These are phyloP conservation scores for Scaptomyza montana DNA, from an alignment of 1,140 invertebrate species.

Conservation along the genomic window DNA sequence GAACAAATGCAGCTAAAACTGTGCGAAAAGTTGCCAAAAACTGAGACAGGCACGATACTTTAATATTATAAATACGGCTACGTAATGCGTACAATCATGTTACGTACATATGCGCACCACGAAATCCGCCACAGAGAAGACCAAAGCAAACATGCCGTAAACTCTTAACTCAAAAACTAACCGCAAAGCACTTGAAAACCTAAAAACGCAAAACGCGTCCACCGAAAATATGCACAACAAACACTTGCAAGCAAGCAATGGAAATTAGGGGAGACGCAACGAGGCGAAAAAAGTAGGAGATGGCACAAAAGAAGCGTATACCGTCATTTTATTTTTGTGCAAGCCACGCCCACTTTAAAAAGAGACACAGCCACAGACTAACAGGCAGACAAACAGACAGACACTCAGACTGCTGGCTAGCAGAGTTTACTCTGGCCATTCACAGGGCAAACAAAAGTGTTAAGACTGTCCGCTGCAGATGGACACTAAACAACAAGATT, in stretches of 20 bases:
- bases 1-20: constrained; percentile 41
- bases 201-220: constrained; percentile 47
- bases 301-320: constrained; percentile 26
- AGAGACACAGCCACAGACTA: constrained; percentile 6
- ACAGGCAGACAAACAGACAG: background rate
- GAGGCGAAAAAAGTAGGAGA: background rate
- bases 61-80: constrained; percentile 67
- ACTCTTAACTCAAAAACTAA: constrained; percentile 61
- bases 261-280: constrained; percentile 11
- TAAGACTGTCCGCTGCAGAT: constrained; percentile 26
- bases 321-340: constrained; percentile 27
- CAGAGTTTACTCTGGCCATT: constrained; percentile 47
- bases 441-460: constrained; percentile 9
- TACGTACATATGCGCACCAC: constrained; percentile 60
- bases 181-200: constrained; percentile 65
- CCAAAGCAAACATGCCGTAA: constrained; percentile 52
- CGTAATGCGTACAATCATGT: constrained; percentile 31
- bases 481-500: constrained; percentile 17
- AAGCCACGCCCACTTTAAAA: constrained; percentile 44
- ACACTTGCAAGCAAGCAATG: constrained; percentile 49
- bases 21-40: background rate
- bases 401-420: constrained; percentile 32
- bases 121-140: constrained; percentile 56
- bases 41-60: constrained; percentile 20
- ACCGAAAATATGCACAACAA: constrained; percentile 75